Evolutionary conservation across 2,888 invertebrate genomes (phyloP).

Genomic region (Aporophyla nigra): DNA sequence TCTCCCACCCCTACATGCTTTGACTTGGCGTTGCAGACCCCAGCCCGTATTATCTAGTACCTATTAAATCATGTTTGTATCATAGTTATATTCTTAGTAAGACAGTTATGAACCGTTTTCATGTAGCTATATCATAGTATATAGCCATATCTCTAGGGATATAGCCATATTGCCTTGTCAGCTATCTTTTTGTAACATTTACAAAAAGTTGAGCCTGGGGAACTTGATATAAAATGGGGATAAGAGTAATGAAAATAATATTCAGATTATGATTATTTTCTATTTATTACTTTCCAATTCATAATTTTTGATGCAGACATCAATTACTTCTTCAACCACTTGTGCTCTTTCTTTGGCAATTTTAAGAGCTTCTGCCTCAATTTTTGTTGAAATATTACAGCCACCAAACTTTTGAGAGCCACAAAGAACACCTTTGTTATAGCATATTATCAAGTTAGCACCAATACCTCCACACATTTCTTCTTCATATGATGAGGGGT

Average conservation of each 20-base stretch:
- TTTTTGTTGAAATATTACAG: conserved; percentile 90
- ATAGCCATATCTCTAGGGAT: too few relatives aligned
- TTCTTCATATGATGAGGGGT: conserved; percentile 96
- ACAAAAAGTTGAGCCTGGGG: not conserved
- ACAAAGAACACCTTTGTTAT: conserved; percentile 92
- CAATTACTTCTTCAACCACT: conserved; percentile 86
- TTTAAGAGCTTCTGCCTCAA: conserved; percentile 91
- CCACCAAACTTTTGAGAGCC: conserved; percentile 95
- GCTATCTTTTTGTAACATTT: too few relatives aligned
- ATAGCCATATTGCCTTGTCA: too few relatives aligned
- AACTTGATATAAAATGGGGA: not conserved
- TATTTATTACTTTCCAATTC: conserved; percentile 62
- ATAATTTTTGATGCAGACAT: conserved; percentile 80
- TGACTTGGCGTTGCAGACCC: too few relatives aligned
- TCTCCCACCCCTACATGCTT: too few relatives aligned
- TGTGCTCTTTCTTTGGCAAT: conserved; percentile 91
- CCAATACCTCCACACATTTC: conserved; percentile 92
- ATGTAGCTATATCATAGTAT: too few relatives aligned
- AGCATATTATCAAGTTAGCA: conserved; percentile 92
- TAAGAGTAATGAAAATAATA: not conserved
- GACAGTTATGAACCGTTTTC: too few relatives aligned
- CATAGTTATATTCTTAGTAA: too few relatives aligned
- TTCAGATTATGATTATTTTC: not conserved
- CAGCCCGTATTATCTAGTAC: too few relatives aligned
- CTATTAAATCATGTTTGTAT: too few relatives aligned